A percentile compares a stretch with the other conserved stretches of the same genome.
phyloP scores from a whole-genome alignment of 2,797 vertebrate genomes.

The Thunnus albacares region DNA sequence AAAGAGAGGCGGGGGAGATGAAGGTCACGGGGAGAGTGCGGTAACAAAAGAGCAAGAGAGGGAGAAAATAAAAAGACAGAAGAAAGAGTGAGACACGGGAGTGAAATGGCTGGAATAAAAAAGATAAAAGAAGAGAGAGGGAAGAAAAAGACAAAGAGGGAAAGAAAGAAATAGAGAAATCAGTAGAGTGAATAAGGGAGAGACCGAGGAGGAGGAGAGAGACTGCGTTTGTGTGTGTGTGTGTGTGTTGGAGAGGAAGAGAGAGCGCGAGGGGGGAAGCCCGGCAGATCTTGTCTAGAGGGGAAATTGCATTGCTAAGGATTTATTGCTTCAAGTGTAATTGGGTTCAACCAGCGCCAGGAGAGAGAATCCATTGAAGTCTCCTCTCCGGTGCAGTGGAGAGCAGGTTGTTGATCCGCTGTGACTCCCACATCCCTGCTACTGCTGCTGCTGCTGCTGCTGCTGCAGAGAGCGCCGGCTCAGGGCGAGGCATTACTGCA shows the following conservation, averaged over 20 bases:
- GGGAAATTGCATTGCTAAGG: slow-evolving; percentile 85
- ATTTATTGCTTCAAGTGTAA: slow-evolving; percentile 88
- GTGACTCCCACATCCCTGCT: slow-evolving; percentile 47
- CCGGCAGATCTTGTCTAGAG: slow-evolving; percentile 77
- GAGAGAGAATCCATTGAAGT: slow-evolving; percentile 84
- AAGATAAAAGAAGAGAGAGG: slow-evolving; percentile 21
- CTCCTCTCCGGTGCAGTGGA: slow-evolving; percentile 53
- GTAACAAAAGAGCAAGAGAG: slow-evolving; percentile 47
- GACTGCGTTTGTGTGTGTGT: neutral
- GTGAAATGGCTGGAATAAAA: neutral
- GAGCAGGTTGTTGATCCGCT: slow-evolving; percentile 57
- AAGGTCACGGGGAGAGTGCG: slow-evolving; percentile 56
- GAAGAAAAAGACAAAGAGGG: slow-evolving; percentile 19
- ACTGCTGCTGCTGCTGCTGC: slow-evolving; percentile 24
- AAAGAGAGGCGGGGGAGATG: slow-evolving; percentile 23
- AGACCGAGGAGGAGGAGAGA: slow-evolving; percentile 25
- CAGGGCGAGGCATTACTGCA: slow-evolving; percentile 8
- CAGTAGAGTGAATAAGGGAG: slow-evolving; percentile 30
- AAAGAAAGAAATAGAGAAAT: slow-evolving; percentile 22
- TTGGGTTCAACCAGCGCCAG: slow-evolving; percentile 85
- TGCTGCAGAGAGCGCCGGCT: slow-evolving; percentile 21
- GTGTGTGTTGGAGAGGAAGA: slow-evolving; percentile 16
- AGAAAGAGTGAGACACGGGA: slow-evolving; percentile 10
- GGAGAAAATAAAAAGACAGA: slow-evolving; percentile 19
- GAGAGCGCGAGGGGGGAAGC: slow-evolving; percentile 58